A percentile compares a stretch with the other conserved stretches of the same genome.
phyloP scores from a whole-genome alignment of 2,888 invertebrate species.

The Leptarthrus brevirostris region DNA sequence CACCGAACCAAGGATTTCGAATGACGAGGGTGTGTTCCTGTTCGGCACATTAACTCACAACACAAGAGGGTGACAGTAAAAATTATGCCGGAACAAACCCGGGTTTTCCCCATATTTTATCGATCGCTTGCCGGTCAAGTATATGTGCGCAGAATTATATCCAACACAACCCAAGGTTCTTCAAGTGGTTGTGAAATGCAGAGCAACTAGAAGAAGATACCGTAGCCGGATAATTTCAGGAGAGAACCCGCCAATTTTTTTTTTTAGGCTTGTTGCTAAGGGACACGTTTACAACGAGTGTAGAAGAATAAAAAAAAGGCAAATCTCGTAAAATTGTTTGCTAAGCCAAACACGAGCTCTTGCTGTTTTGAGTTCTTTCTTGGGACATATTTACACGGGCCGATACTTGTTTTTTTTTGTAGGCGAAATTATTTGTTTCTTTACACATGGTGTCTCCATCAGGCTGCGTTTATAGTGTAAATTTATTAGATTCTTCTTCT shows the following conservation, averaged over 20 bases:
- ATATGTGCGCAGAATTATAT: not conserved
- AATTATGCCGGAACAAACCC: constrained; percentile 35
- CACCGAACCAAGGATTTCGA: not conserved
- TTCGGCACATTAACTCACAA: constrained; percentile 35
- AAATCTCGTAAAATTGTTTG: constrained; percentile 13
- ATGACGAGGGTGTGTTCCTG: constrained; percentile 26
- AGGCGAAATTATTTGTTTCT: not conserved
- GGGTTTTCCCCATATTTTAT: constrained; percentile 47
- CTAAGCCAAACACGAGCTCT: constrained; percentile 7
- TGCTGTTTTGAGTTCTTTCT: not conserved
- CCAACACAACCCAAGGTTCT: not conserved
- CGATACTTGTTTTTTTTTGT: not conserved
- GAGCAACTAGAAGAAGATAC: not conserved
- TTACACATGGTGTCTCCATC: not conserved
- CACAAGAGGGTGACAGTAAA: constrained; percentile 34
- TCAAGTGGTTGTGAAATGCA: not conserved
- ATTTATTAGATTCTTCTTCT: constrained; percentile 10
- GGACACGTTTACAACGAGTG: not conserved
- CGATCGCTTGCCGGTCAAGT: constrained; percentile 39
- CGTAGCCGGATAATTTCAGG: constrained; percentile 19
- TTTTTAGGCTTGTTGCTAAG: constrained; percentile 33
- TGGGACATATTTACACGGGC: not conserved
- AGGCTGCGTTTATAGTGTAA: not conserved
- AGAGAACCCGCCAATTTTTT: not conserved
- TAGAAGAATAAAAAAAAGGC: no score